Evolutionary conservation across 2,113 vertebrate genomes (phyloP), one percentile per base, ranked within the genome.

Genomic region (Pandion haliaetus): DNA sequence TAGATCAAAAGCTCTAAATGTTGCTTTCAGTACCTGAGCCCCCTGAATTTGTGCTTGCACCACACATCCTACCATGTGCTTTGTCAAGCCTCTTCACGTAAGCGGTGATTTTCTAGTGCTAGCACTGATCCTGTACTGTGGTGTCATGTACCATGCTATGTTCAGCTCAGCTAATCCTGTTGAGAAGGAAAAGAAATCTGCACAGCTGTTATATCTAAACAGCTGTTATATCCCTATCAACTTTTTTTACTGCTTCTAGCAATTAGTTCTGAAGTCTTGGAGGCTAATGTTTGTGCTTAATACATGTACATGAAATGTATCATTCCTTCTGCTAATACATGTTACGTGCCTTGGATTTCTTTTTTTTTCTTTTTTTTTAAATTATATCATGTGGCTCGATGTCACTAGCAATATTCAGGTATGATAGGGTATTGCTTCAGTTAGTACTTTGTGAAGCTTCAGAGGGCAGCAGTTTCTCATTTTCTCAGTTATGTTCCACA

Each of bases 1-100:
- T 55, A 65, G 57, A 71, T 4, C n/a, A 20, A 70, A 81, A 73
- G n/a, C 16, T 92, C 44, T 74, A 52, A 79, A 74, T 2, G 26
- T 87, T 72, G 12, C 19, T 72, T 44, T 50, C 29, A 34, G 3
- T 38, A 65, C 38, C 18, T 71, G 57, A 82, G 18, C 6, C 20
- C 29, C 42, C 16, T 44, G 29, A 71, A 76, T 82, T 71, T 84
- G 21, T 63, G 23, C 50, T 62, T 54, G 24, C 38, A 49, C 38
- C 34, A 20, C 4, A 19, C 5, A 28, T 31, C 36, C 9, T n/a
- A 17, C 24, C 31, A 57, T 0, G 2, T 1, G 0, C 32, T 82
- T 76, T 84, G n/a, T 58, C n/a, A 87, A 67, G 8, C 26, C 29
- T 59, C 26, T 79, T 6, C 14, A 52, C 0, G 3, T 25, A 4